A percentile compares a stretch with the other conserved stretches of the same genome.
These are phyloP conservation scores for Cyaniris semiargus DNA, from an alignment of 2,888 invertebrate genomes.

Conservation along the genomic window DNA sequence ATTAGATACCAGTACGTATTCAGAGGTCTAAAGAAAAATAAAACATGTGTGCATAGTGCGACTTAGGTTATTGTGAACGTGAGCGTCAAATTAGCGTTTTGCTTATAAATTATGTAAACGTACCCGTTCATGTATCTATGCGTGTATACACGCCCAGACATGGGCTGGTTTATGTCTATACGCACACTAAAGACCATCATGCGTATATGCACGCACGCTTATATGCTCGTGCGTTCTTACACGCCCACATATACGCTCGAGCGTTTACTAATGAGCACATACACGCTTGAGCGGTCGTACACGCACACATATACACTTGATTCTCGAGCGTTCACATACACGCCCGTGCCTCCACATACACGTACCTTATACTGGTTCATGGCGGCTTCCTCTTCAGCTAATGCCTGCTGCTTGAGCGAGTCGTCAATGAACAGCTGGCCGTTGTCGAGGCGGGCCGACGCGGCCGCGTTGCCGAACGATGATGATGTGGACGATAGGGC, in stretches of 20 bases:
- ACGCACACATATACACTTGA: background rate
- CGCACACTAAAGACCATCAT: too few relatives aligned
- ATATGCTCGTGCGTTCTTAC: background rate
- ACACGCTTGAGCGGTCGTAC: background rate
- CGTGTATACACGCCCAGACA: background rate
- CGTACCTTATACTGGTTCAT: slow-evolving; percentile 96
- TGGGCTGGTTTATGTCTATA: background rate
- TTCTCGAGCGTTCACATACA: background rate
- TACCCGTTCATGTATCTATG: background rate
- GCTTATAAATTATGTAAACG: too few relatives aligned
- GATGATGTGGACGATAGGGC: slow-evolving; percentile 93
- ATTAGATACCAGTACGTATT: too few relatives aligned
- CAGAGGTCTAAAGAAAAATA: too few relatives aligned
- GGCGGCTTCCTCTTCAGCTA: slow-evolving; percentile 98
- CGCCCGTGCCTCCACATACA: background rate
- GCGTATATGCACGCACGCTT: background rate
- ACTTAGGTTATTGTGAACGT: too few relatives aligned
- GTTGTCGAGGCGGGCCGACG: slow-evolving; percentile 86
- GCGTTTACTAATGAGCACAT: background rate
- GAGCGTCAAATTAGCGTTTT: too few relatives aligned
- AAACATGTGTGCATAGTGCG: too few relatives aligned
- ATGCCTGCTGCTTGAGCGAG: slow-evolving; percentile 89
- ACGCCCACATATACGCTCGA: too few relatives aligned
- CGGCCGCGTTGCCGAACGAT: slow-evolving; percentile 91
- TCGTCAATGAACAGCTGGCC: slow-evolving; percentile 88